phyloP scores from a whole-genome alignment of 1,140 invertebrate genomes.

The Lamellibrachia luymesi region DNA sequence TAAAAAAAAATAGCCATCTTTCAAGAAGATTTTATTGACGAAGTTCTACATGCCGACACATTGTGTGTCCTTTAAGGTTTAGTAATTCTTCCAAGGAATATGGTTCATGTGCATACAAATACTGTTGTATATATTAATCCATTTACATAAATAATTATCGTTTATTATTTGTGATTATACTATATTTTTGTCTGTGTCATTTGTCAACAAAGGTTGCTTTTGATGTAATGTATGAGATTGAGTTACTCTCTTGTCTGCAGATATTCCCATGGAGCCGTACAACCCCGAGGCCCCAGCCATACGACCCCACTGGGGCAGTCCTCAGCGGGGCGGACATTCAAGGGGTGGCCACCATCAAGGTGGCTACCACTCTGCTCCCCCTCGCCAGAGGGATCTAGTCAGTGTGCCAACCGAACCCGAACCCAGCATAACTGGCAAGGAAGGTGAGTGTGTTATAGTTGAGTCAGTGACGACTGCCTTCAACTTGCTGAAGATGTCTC shows the following conservation, averaged over 20 bases:
- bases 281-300: not conserved
- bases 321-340: not conserved
- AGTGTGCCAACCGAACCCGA: not conserved
- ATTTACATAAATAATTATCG: too few relatives aligned
- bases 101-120: too few relatives aligned
- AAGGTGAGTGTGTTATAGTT: not conserved
- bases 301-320: slow-evolving; percentile 12
- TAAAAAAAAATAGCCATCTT: too few relatives aligned
- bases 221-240: too few relatives aligned
- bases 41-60: too few relatives aligned
- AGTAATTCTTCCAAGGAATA: too few relatives aligned
- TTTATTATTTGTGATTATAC: not conserved
- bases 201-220: too few relatives aligned
- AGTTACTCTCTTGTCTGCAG: not conserved
- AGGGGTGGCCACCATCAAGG: not conserved
- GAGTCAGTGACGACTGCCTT: too few relatives aligned
- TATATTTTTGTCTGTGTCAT: not conserved
- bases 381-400: not conserved
- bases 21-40: too few relatives aligned
- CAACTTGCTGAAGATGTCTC: too few relatives aligned
- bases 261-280: not conserved
- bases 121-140: too few relatives aligned
- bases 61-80: too few relatives aligned
- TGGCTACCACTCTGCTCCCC: not conserved
- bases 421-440: not conserved